These are phyloP conservation scores for Diplodus puntazzo DNA, from an alignment of 2,797 vertebrate genomes.

Conservation along the genomic window DNA sequence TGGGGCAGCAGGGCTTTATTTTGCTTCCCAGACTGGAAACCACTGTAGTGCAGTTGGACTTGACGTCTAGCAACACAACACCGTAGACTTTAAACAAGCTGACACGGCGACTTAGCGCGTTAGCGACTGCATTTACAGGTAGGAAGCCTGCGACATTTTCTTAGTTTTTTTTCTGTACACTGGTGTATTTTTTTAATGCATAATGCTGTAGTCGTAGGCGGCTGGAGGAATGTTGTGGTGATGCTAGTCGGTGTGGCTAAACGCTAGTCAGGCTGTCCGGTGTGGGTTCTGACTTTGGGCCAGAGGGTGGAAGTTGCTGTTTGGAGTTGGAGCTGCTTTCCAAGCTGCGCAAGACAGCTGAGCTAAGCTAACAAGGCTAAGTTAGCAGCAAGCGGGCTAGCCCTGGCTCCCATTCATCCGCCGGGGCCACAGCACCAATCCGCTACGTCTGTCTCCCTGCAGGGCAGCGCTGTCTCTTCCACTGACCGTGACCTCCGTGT, in stretches of 20 bases:
- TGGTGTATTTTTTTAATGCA: conserved; percentile 17
- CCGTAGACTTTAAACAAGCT: conserved; percentile 61
- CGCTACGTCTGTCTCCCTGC: background rate
- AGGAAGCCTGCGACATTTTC: conserved; percentile 50
- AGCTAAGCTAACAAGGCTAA: conserved; percentile 72
- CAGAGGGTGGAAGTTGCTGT: conserved; percentile 68
- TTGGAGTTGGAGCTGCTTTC: conserved; percentile 69
- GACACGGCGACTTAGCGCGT: conserved; percentile 50
- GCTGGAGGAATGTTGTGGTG: conserved; percentile 43
- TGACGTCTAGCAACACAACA: conserved; percentile 73
- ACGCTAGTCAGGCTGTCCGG: conserved; percentile 49
- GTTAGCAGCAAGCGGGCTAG: conserved; percentile 56
- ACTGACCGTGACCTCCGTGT: conserved; percentile 43
- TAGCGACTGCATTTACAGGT: conserved; percentile 66
- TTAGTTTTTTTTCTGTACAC: conserved; percentile 7
- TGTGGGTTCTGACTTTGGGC: conserved; percentile 57
- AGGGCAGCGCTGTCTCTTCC: conserved; percentile 25
- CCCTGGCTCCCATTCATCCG: conserved; percentile 42
- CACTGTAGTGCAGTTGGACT: conserved; percentile 75
- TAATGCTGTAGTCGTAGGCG: conserved; percentile 31
- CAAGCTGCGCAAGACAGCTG: conserved; percentile 68
- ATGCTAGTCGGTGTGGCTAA: conserved; percentile 49
- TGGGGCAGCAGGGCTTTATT: conserved; percentile 65
- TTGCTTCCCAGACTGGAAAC: conserved; percentile 69
- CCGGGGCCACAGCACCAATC: conserved; percentile 46